A percentile compares a stretch with the other conserved stretches of the same genome.
Evolutionary conservation across 2,888 invertebrate species (phyloP).

Genomic region (Bursaphelenchus okinawaensis): DNA sequence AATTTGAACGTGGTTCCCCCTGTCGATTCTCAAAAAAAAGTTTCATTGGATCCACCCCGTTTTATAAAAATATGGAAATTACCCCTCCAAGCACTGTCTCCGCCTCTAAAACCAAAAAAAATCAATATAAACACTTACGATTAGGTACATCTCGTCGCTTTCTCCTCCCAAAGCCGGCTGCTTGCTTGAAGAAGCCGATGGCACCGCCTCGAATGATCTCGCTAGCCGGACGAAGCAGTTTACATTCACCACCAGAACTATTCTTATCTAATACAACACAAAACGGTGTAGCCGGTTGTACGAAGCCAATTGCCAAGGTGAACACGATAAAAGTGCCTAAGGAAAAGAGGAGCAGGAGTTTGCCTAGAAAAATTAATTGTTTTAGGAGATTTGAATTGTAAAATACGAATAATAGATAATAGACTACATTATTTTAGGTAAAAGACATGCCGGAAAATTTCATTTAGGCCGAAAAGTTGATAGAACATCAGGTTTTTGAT

Average conservation of each 20-base stretch:
- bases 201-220: slow-evolving; percentile 46
- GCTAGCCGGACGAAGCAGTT: slow-evolving; percentile 34
- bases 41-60: too few relatives aligned
- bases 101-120: neutral
- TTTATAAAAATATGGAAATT: neutral
- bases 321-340: slow-evolving; percentile 92
- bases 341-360: slow-evolving; percentile 77
- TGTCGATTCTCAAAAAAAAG: too few relatives aligned
- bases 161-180: slow-evolving; percentile 35
- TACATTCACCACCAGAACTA: slow-evolving; percentile 35
- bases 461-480: neutral
- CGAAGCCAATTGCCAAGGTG: slow-evolving; percentile 88
- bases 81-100: too few relatives aligned
- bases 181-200: slow-evolving; percentile 46
- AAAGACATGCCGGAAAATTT: too few relatives aligned
- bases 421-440: too few relatives aligned
- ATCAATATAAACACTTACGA: slow-evolving; percentile 15
- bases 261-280: slow-evolving; percentile 34
- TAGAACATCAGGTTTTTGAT: neutral
- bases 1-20: too few relatives aligned
- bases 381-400: neutral
- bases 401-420: too few relatives aligned
- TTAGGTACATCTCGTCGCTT: slow-evolving; percentile 27
- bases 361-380: slow-evolving; percentile 48
- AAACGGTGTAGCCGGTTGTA: slow-evolving; percentile 79